Conservation (phyloP, 2,113 vertebrate species). For the Oreocharis arfaki region DNA sequence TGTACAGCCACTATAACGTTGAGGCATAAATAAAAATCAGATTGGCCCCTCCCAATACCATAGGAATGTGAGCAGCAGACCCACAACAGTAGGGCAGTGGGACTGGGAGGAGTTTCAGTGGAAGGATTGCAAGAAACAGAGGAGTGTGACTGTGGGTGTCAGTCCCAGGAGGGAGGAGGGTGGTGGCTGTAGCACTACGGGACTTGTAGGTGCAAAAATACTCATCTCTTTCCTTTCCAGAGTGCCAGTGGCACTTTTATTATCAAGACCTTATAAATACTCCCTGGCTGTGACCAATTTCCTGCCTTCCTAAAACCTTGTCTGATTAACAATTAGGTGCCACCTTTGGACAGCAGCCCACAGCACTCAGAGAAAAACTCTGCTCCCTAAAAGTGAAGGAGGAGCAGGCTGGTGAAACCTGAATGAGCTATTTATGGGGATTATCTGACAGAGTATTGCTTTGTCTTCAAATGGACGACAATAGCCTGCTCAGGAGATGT, state of each 20-base stretch:
- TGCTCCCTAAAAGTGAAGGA: neutral
- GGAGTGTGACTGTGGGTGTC: accelerated
- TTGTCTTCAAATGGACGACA: neutral
- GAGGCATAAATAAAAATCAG: neutral
- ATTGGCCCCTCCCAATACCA: neutral
- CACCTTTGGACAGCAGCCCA: neutral
- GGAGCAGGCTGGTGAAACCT: neutral
- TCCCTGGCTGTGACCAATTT: neutral
- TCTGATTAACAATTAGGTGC: neutral
- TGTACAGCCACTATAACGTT: neutral
- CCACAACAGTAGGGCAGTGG: accelerated
- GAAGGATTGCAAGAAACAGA: neutral
- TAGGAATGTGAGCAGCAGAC: neutral
- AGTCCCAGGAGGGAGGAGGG: neutral
- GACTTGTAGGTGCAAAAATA: neutral
- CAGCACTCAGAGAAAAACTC: neutral
- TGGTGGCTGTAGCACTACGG: neutral
- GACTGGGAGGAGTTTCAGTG: neutral
- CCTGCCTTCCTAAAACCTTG: neutral
- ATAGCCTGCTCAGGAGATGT: neutral
- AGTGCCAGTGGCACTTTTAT: neutral
- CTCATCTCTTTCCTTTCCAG: neutral
- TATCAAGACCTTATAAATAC: neutral
- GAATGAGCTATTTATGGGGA: neutral
- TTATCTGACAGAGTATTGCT: too few relatives aligned